These are phyloP conservation scores for Corythornis vintsioides DNA, from an alignment of 2,113 vertebrate species.

Conservation along the genomic window DNA sequence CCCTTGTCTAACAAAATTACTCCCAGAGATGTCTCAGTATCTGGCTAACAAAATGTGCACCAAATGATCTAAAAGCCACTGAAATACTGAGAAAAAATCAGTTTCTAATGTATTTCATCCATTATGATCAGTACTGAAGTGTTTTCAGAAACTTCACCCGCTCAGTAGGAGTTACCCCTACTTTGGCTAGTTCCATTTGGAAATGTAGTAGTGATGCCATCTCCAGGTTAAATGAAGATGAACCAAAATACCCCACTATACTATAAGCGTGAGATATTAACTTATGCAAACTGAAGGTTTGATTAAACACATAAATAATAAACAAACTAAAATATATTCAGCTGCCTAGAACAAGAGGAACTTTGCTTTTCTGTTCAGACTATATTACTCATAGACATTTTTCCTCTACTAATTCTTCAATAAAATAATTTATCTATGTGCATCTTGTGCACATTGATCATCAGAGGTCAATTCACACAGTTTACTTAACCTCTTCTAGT, in stretches of 20 bases:
- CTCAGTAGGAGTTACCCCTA: not conserved
- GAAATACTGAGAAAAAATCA: not conserved
- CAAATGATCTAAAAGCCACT: not conserved
- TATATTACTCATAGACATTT: not conserved
- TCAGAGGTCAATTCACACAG: not conserved
- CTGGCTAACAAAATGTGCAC: not conserved
- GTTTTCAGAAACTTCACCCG: not conserved
- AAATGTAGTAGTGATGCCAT: not conserved
- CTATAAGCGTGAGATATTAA: not conserved
- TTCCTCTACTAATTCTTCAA: not conserved
- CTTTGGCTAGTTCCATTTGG: not conserved
- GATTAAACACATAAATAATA: not conserved
- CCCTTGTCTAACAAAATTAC: not conserved
- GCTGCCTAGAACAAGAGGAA: not conserved
- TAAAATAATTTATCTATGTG: not conserved
- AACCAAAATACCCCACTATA: not conserved
- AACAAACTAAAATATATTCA: not conserved
- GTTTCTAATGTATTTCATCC: not conserved
- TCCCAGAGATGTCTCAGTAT: not conserved
- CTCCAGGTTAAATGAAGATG: not conserved
- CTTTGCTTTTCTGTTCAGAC: not conserved
- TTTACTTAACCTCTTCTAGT: not conserved
- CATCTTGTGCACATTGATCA: not conserved
- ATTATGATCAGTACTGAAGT: not conserved
- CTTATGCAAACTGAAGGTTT: not conserved